Evolutionary conservation across 2,888 invertebrate species (phyloP).

Genomic region (Hoplodrina ambigua): DNA sequence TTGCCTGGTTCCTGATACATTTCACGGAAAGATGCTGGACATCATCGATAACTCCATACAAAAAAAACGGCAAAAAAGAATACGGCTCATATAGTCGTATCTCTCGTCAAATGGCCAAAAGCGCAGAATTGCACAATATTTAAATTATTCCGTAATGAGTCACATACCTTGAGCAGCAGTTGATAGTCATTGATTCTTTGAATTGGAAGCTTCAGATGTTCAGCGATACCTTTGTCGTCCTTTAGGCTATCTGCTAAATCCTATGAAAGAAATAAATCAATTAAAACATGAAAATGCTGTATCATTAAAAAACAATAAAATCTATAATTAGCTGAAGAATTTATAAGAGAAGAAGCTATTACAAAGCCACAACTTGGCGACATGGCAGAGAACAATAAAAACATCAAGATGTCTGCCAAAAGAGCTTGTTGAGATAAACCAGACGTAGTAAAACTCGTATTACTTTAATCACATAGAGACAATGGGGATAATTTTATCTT

Average conservation of each 20-base stretch:
- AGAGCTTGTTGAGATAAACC: constrained; percentile 19
- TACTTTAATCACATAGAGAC: constrained; percentile 8
- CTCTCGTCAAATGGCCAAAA: too few species aligned
- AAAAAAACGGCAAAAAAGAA: too few species aligned
- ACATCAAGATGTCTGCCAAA: constrained; percentile 49
- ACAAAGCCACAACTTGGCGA: constrained; percentile 35
- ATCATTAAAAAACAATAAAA: constrained; percentile 19
- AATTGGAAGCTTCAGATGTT: constrained; percentile 97
- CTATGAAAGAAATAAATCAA: constrained; percentile 87
- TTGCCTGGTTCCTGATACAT: too few species aligned
- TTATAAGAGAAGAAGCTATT: constrained; percentile 23
- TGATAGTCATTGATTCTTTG: constrained; percentile 99
- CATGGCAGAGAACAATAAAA: constrained; percentile 38
- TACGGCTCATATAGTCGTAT: too few species aligned
- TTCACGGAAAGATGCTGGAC: too few species aligned
- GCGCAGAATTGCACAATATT: too few species aligned
- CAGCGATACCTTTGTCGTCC: constrained; percentile 97
- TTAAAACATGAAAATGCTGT: constrained; percentile 1
- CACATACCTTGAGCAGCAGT: constrained; percentile 95
- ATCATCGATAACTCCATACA: too few species aligned
- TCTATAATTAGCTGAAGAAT: constrained; percentile 23
- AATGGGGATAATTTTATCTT: neutral
- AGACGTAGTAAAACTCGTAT: constrained; percentile 27
- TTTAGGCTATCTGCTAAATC: constrained; percentile 95
- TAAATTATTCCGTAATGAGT: neutral